Evolutionary conservation across 2,797 vertebrate species (phyloP), one percentile per base, ranked within the genome.

Genomic region (Chaetophractus vellerosus): DNA sequence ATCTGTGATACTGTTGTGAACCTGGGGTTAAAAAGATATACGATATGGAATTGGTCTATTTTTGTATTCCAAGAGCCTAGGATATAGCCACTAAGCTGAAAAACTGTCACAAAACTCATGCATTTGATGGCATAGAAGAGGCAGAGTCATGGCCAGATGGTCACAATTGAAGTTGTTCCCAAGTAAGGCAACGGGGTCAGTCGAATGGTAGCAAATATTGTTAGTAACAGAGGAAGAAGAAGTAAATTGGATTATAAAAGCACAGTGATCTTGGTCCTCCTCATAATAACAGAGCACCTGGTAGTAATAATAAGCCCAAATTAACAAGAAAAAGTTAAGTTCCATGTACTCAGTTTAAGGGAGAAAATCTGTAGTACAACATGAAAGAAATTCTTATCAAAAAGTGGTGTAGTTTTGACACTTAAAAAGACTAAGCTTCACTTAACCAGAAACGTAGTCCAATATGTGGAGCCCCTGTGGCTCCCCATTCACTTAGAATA

Each of bases 361-460:
- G 79, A 92, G n/a, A 38, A 71, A 74, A 23, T 82, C 5, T 88
- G 5, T 86, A 24, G 69, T 59, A 75, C 28, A 79, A 75, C 80
- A 2, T 23, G 24, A 84, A 83, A 84, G 45, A 66, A 88, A 71
- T 38, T 84, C 2, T 33, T 66, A 16, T 90, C 16, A 61, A 92
- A 85, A 88, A 88, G 45, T 80, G 24, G 16, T 63, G 72, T 71
- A 68, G 10, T 86, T 83, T 92, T 75, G 19, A 11, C 23, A 90
- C 57, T 15, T 87, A 72, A 78, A 90, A 95, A 72, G 69, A 1
- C 50, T 84, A 80, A 86, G 38, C 28, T 85, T 82, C 89, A 82
- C 28, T 90, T 82, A 93, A n/a, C 78, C 28, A 86, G 85, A 93
- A 94, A 91, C 75, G 33, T 50, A 52, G 28, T 78, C 59, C 2